Evolutionary conservation across 2,113 vertebrate genomes (phyloP), one percentile per base, ranked within the genome.

Genomic region (Rhabdomys dilectus): DNA sequence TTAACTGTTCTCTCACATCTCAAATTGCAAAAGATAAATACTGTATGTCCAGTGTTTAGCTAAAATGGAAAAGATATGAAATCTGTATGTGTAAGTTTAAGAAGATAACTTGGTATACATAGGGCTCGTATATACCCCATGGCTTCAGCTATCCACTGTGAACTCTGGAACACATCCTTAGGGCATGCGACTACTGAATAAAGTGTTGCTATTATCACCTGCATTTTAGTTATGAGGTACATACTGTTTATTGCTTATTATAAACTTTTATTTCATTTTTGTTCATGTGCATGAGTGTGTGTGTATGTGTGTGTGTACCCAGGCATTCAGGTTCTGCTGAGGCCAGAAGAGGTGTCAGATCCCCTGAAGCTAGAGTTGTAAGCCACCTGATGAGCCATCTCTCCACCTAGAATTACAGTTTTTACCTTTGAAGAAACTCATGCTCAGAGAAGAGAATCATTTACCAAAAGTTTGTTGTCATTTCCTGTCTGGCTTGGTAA

Each of bases 381-480:
- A 64, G 1, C 4, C 39, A 31, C 24, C 39, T 31, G 22, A 21
- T 64, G 58, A 45, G 39, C n/a, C 39, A 45, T 31, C 24, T 9
- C n/a, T 45, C 82, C 15, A 85, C 9, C 39, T 29, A 39, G 4
- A 3, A 45, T 34, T 87, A 48, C 8, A 60, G 12, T 26, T 87
- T 89, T 87, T 89, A 77, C 19, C 48, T 82, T 88, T 77, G 42
- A 64, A 77, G 7, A 42, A 24, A 93, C 22, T 72, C 58, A 92
- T 56, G 70, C 36, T 73, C 82, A 76, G 34, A 87, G 45, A 89
- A 94, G 58, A 56, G 6, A 64, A 45, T 22, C 8, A 51, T 4
- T 82, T 62, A 72, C 21, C 8, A 70, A 16, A 93, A 64, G 5
- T 56, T 42, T 45, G n/a, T 9, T 45, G 15, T 31, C 31, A 48